Percentiles rank a stretch among this genome's conserved stretches.
phyloP scores from a whole-genome alignment of 2,888 invertebrate species.

The Drosophila putrida region DNA sequence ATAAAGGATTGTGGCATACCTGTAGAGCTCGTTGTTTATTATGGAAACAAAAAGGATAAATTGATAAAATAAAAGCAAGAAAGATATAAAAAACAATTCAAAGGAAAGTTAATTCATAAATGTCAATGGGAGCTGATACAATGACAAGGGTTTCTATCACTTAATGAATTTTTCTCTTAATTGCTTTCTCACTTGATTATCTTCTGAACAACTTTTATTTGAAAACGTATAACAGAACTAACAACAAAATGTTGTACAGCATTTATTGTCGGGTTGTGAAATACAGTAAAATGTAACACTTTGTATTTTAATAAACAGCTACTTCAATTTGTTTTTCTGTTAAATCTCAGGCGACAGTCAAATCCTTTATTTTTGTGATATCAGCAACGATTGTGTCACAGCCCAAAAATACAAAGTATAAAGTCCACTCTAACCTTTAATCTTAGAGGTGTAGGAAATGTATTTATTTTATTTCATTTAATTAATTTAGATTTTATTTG shows the following conservation, averaged over 20 bases:
- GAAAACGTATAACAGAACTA: neutral
- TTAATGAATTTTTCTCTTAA: neutral
- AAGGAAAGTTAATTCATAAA: neutral
- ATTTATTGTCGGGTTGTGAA: too few species aligned
- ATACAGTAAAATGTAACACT: too few species aligned
- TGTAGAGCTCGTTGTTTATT: slow-evolving; percentile 18
- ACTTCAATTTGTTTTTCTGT: neutral
- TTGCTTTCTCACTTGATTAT: neutral
- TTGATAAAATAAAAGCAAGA: slow-evolving; percentile 3
- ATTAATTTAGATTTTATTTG: slow-evolving; percentile 3
- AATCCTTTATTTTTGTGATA: neutral
- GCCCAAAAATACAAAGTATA: neutral
- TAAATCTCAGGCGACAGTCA: neutral
- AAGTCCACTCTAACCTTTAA: neutral
- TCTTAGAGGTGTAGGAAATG: neutral
- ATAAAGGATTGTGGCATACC: slow-evolving; percentile 32
- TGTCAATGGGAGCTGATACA: neutral
- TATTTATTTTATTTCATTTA: neutral
- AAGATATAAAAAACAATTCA: neutral
- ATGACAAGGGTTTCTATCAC: neutral
- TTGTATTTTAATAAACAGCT: too few species aligned
- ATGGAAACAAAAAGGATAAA: neutral
- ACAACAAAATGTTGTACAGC: neutral
- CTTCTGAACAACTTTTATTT: neutral
- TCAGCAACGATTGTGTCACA: neutral